Conservation (phyloP, 2,797 vertebrate species). For the Gymnothorax javanicus region DNA sequence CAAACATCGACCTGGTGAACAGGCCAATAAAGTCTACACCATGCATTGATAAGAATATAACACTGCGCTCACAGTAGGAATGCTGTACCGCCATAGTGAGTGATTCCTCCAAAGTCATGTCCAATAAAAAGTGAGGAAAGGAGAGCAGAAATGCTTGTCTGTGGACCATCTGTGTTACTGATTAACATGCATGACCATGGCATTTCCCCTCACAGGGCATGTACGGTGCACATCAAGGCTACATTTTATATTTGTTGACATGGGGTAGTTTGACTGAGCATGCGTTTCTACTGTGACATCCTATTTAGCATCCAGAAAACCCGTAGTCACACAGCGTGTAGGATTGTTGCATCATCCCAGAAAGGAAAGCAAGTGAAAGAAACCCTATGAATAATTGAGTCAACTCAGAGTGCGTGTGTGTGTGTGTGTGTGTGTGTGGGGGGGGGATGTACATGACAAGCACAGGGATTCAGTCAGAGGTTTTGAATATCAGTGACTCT, state of each 20-base stretch:
- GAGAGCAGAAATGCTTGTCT: background rate
- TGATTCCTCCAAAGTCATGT: background rate
- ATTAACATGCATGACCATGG: constrained; percentile 20
- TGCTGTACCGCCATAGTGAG: background rate
- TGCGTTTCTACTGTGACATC: too few relatives aligned
- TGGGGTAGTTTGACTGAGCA: too few relatives aligned
- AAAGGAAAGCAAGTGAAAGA: background rate
- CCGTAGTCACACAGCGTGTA: too few relatives aligned
- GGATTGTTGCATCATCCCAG: background rate
- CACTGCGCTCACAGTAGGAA: background rate
- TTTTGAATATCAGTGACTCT: background rate
- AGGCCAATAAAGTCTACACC: background rate
- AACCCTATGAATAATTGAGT: background rate
- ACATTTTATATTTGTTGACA: background rate
- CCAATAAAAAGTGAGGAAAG: background rate
- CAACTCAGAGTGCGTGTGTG: background rate
- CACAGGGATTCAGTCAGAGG: background rate
- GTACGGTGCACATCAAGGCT: background rate
- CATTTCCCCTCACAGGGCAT: background rate
- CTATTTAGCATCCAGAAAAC: too few relatives aligned
- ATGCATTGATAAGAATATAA: background rate
- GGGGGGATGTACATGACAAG: background rate
- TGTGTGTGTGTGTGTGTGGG: background rate
- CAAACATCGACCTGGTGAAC: background rate
- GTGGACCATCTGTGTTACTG: background rate